Conservation (phyloP, 2,113 vertebrate genomes). For the Tympanuchus pallidicinctus region DNA sequence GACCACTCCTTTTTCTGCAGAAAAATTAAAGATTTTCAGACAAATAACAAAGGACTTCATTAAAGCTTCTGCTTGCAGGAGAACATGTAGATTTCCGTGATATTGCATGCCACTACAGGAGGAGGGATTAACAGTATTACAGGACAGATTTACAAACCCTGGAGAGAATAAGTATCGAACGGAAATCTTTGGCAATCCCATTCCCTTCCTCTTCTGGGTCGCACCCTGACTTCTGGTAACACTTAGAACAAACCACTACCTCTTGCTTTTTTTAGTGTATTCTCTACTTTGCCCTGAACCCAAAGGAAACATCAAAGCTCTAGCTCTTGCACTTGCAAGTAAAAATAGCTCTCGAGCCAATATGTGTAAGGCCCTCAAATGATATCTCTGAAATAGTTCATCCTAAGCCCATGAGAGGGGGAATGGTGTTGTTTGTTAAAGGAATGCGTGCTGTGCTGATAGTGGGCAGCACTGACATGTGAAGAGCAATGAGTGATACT, state of each 20-base stretch:
- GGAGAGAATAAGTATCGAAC: background rate
- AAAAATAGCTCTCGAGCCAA: conserved; percentile 46
- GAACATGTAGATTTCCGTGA: background rate
- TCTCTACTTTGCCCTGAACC: conserved; percentile 2
- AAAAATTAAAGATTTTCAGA: background rate
- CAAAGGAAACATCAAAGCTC: conserved; percentile 38
- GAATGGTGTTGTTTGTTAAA: conserved; percentile 16
- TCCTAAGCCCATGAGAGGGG: background rate
- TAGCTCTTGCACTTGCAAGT: conserved; percentile 9
- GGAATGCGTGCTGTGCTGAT: background rate
- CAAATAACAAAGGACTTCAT: conserved; percentile 42
- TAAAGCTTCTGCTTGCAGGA: conserved; percentile 43
- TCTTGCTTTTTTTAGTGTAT: conserved; percentile 25
- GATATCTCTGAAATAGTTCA: conserved; percentile 39
- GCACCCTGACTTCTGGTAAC: conserved; percentile 40
- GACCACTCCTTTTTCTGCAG: background rate
- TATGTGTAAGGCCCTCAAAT: conserved; percentile 36
- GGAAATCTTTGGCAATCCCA: conserved; percentile 35
- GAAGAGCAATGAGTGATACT: background rate
- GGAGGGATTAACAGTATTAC: conserved; percentile 10
- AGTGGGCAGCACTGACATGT: conserved; percentile 10
- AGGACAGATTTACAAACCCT: conserved; percentile 21
- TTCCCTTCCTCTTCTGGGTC: conserved; percentile 25
- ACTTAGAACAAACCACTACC: conserved; percentile 14
- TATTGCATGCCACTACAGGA: background rate